These are phyloP conservation scores for Natator depressus DNA, from an alignment of 2,113 vertebrate genomes.

Conservation along the genomic window DNA sequence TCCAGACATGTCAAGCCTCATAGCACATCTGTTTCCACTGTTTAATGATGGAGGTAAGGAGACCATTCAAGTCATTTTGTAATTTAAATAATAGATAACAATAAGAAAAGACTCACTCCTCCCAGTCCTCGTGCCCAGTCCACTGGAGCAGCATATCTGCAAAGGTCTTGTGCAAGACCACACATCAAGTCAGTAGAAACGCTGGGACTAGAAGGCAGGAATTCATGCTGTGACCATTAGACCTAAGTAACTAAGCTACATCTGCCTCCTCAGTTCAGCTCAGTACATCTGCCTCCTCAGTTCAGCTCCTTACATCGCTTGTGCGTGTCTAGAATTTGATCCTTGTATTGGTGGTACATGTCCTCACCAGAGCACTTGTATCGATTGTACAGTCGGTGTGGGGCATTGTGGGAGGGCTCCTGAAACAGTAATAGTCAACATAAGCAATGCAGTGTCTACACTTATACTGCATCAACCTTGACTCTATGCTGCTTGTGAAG, in stretches of 20 bases:
- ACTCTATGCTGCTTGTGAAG: background rate
- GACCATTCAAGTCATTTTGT: background rate
- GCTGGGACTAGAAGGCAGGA: background rate
- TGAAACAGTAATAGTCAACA: background rate
- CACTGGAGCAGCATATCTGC: background rate
- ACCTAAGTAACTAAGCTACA: background rate
- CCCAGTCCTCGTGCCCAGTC: background rate
- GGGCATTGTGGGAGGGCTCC: background rate
- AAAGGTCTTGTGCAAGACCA: background rate
- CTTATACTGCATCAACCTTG: too few relatives aligned
- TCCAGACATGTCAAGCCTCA: background rate
- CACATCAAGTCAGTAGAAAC: background rate
- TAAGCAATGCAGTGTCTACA: background rate
- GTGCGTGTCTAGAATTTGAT: background rate
- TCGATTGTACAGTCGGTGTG: background rate
- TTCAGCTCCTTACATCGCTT: background rate
- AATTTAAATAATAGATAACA: background rate
- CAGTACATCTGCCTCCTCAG: rapidly evolving
- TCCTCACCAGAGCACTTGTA: background rate
- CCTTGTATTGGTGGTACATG: background rate
- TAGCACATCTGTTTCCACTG: background rate
- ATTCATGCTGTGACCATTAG: background rate
- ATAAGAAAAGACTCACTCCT: background rate
- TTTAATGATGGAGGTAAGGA: background rate
- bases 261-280: rapidly evolving